These are phyloP conservation scores for Drosophila triauraria DNA, from an alignment of 1,140 invertebrate genomes.

Conservation along the genomic window DNA sequence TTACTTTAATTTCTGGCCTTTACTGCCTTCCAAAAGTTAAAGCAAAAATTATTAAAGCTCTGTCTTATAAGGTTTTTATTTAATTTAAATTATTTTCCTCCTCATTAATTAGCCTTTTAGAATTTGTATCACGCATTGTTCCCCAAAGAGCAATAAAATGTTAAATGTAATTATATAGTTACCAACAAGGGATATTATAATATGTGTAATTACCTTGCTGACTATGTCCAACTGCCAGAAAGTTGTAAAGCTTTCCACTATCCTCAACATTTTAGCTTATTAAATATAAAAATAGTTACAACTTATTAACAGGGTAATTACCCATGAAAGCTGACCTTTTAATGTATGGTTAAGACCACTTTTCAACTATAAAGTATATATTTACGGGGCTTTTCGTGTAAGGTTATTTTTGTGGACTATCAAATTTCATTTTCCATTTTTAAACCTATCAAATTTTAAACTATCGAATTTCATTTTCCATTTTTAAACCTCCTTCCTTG, in stretches of 20 bases:
- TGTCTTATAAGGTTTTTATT: background rate
- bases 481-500: too few species aligned
- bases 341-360: background rate
- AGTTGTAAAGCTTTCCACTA: background rate
- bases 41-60: background rate
- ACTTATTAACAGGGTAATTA: background rate
- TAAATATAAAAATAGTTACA: background rate
- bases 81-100: background rate
- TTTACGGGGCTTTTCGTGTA: background rate
- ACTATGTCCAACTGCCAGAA: background rate
- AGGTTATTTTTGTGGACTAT: too few species aligned
- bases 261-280: background rate
- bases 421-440: too few species aligned
- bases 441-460: too few species aligned
- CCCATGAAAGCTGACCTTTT: background rate
- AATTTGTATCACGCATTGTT: background rate
- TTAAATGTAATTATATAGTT: too few species aligned
- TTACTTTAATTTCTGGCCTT: background rate
- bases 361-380: background rate
- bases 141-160: background rate
- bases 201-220: background rate
- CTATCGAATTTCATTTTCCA: too few species aligned
- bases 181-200: too few species aligned
- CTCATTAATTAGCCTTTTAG: too few species aligned
- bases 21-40: background rate